Evolutionary conservation across 2,113 vertebrate species (phyloP).

Genomic region (Eurystomus gularis): DNA sequence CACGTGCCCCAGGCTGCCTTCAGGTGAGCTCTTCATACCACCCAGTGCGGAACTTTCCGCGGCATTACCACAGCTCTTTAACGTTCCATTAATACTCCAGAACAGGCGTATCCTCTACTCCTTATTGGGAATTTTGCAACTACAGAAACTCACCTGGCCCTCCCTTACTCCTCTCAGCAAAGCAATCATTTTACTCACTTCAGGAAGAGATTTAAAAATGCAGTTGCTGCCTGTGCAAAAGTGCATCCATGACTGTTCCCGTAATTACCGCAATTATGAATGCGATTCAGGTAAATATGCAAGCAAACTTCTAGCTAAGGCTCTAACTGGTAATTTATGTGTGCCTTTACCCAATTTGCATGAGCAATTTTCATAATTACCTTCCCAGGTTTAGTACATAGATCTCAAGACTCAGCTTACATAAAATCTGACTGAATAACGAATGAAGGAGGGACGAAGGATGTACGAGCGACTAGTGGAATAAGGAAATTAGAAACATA

Average conservation of each 20-base stretch:
- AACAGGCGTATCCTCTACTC: not conserved
- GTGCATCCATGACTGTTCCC: not conserved
- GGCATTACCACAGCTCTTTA: fast-evolving
- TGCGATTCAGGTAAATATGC: constrained; percentile 39
- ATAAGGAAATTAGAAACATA: constrained; percentile 19
- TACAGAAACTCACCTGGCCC: not conserved
- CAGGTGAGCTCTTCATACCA: not conserved
- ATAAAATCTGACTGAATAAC: constrained; percentile 16
- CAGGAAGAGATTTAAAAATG: not conserved
- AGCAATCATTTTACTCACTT: not conserved
- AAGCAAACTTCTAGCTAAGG: constrained; percentile 33
- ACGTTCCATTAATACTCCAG: not conserved
- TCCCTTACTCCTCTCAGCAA: not conserved
- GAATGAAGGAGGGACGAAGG: constrained; percentile 15
- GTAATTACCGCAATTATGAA: constrained; percentile 55
- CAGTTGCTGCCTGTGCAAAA: not conserved
- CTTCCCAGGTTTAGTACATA: constrained; percentile 12
- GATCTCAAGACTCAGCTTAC: constrained; percentile 18
- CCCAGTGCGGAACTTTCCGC: not conserved
- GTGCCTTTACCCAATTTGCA: constrained; percentile 50
- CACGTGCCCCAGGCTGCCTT: not conserved
- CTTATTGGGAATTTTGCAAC: not conserved
- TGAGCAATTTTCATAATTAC: constrained; percentile 50
- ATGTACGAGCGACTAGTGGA: not conserved
- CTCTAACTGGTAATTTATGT: constrained; percentile 50